Evolutionary conservation across 53 echinoderm and acorn worm genomes (phyloP).

Genomic region (Holothuria scabra): DNA sequence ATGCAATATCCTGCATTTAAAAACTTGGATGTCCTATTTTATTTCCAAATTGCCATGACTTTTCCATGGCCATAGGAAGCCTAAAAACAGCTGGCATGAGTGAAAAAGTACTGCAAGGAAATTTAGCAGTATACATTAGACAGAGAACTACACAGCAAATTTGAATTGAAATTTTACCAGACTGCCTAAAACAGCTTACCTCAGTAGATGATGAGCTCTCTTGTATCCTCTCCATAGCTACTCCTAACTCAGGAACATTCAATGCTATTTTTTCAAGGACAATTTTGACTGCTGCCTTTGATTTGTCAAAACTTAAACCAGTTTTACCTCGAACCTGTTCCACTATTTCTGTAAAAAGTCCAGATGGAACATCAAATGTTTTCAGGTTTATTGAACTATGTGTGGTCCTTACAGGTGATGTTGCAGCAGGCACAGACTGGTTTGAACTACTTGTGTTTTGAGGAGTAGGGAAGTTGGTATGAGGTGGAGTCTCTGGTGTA

Average conservation of each 20-base stretch:
- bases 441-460: neutral
- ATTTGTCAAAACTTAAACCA: constrained; percentile 86
- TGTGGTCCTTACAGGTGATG: neutral
- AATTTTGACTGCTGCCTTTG: constrained; percentile 68
- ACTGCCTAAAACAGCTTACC: too few relatives aligned
- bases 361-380: constrained; percentile 56
- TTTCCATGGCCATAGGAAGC: too few relatives aligned
- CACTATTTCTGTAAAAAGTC: constrained; percentile 77
- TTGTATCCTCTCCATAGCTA: constrained; percentile 71
- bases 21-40: too few relatives aligned
- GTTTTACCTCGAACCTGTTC: constrained; percentile 86
- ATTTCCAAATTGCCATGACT: too few relatives aligned
- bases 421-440: neutral
- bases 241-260: constrained; percentile 73
- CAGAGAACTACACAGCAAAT: too few relatives aligned
- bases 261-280: constrained; percentile 66
- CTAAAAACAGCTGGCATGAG: too few relatives aligned
- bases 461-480: neutral
- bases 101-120: too few relatives aligned
- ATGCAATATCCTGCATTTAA: too few relatives aligned
- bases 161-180: too few relatives aligned
- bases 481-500: constrained; percentile 29
- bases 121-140: too few relatives aligned
- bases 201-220: constrained; percentile 52
- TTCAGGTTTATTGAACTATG: neutral